A percentile compares a stretch with the other conserved stretches of the same genome.
Conservation (phyloP, 1,140 invertebrate species). For the Tetranychus cinnabarinus region DNA sequence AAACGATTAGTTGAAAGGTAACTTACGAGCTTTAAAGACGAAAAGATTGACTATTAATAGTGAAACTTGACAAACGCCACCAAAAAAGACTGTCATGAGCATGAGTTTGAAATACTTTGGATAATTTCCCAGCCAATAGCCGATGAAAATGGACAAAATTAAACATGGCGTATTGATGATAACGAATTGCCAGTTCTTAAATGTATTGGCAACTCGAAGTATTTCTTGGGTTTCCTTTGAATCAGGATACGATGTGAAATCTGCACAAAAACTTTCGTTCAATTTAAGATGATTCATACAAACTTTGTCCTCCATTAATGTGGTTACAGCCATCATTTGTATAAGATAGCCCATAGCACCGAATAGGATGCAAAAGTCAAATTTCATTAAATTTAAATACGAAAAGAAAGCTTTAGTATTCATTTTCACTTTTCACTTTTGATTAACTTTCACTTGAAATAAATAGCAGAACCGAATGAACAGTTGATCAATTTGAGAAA, state of each 20-base stretch:
- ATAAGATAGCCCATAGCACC: not conserved
- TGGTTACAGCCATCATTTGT: not conserved
- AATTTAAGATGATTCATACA: no score
- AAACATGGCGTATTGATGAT: not conserved
- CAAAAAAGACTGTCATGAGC: not conserved
- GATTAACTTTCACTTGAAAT: no score
- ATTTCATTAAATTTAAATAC: not conserved
- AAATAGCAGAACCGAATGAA: no score
- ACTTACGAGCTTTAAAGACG: not conserved
- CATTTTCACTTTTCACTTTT: no score
- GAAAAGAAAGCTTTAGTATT: no score
- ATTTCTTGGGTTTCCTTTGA: no score
- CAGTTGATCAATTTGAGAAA: no score
- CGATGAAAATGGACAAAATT: not conserved
- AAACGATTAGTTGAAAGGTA: not conserved
- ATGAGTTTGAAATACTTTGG: not conserved
- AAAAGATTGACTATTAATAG: not conserved
- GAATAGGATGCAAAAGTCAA: not conserved
- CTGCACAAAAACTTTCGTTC: no score
- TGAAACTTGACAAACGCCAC: not conserved
- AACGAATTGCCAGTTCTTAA: not conserved
- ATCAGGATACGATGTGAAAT: no score
- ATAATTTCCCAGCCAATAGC: not conserved
- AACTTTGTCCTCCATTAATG: no score
- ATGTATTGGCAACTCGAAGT: no score